Conservation (phyloP, 1,140 invertebrate species). For the Rhynchophorus ferrugineus region DNA sequence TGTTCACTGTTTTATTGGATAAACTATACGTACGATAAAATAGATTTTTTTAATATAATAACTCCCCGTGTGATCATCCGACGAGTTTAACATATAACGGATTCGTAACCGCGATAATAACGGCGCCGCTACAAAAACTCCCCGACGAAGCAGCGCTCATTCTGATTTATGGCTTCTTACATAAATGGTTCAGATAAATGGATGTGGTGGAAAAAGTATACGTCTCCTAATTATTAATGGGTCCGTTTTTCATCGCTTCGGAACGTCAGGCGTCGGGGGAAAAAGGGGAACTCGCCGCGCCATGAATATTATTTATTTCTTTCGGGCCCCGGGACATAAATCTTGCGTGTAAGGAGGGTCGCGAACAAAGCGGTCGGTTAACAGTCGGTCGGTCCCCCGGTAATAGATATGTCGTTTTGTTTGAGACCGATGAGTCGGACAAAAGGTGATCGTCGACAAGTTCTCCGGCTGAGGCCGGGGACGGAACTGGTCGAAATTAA, state of each 20-base stretch:
- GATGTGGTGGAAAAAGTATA: slow-evolving; percentile 22
- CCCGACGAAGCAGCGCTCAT: not conserved
- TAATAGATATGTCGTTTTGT: not conserved
- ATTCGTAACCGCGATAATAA: too few relatives aligned
- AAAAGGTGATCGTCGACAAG: too few relatives aligned
- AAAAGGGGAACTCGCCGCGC: not conserved
- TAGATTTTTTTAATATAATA: too few relatives aligned
- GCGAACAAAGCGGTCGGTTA: not conserved
- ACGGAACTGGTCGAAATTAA: too few relatives aligned
- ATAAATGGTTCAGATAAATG: slow-evolving; percentile 23
- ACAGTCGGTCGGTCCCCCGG: not conserved
- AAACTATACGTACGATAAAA: too few relatives aligned
- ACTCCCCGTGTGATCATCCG: too few relatives aligned
- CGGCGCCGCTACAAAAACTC: slow-evolving; percentile 2
- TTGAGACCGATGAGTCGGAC: too few relatives aligned
- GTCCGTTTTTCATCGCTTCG: slow-evolving; percentile 17
- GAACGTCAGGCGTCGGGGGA: slow-evolving; percentile 9
- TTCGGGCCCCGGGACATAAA: slow-evolving; percentile 1
- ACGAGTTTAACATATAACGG: too few relatives aligned
- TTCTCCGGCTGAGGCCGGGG: too few relatives aligned
- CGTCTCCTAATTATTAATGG: slow-evolving; percentile 23
- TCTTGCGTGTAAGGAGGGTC: not conserved
- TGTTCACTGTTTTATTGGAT: too few relatives aligned
- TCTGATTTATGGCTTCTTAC: slow-evolving; percentile 22
- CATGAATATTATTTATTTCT: slow-evolving; percentile 20